These are phyloP conservation scores for Adoxophyes honmai DNA, from an alignment of 1,140 invertebrate genomes.

Conservation along the genomic window DNA sequence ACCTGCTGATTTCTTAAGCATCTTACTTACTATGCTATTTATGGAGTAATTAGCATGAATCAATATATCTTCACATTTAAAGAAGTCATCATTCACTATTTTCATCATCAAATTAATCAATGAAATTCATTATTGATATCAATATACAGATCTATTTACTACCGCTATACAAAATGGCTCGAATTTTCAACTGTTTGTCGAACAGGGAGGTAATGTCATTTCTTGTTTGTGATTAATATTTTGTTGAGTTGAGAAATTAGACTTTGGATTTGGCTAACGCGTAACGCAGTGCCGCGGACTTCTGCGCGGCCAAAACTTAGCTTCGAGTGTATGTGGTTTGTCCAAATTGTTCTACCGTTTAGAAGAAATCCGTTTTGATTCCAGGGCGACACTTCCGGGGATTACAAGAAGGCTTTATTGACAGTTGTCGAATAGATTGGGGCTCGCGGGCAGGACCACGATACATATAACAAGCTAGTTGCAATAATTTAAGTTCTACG, in stretches of 20 bases:
- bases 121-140: not conserved
- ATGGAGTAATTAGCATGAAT: constrained; percentile 2
- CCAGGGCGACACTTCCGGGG: constrained; percentile 93
- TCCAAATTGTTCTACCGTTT: constrained; percentile 26
- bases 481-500: constrained; percentile 46
- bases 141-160: constrained; percentile 51
- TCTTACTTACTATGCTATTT: constrained; percentile 2
- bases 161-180: not conserved
- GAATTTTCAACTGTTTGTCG: not conserved
- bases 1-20: too few relatives aligned
- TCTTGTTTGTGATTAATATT: constrained; percentile 11
- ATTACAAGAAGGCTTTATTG: constrained; percentile 93
- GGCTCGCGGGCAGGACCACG: constrained; percentile 36
- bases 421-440: constrained; percentile 85
- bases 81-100: not conserved
- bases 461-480: constrained; percentile 40
- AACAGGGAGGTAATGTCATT: not conserved
- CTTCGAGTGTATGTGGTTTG: constrained; percentile 14
- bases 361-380: constrained; percentile 74
- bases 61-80: not conserved
- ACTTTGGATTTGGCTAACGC: not conserved
- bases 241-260: constrained; percentile 15
- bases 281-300: not conserved
- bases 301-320: constrained; percentile 11
- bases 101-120: constrained; percentile 2